Conservation (phyloP, 2,888 invertebrate genomes). For the Salpingus planirostris region DNA sequence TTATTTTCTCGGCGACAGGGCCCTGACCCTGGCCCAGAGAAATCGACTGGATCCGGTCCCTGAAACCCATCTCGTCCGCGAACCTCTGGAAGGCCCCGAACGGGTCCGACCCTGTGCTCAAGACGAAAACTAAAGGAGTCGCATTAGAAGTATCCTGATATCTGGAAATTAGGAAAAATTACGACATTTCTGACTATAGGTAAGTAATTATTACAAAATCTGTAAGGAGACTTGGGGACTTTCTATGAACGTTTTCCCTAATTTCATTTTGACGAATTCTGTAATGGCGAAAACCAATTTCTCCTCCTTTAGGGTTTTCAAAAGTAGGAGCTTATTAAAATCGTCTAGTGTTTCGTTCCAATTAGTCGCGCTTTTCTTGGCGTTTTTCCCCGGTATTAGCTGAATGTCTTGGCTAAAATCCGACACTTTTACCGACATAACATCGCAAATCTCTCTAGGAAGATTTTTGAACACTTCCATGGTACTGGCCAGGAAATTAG, state of each 20-base stretch:
- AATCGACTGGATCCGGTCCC: conserved; percentile 65
- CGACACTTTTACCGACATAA: conserved; percentile 52
- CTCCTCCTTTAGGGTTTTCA: conserved; percentile 70
- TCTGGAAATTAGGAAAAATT: conserved; percentile 41
- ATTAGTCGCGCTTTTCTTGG: conserved; percentile 24
- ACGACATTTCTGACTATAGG: too few species aligned
- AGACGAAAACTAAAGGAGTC: conserved; percentile 76
- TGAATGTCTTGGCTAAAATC: conserved; percentile 43
- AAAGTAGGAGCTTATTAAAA: conserved; percentile 74
- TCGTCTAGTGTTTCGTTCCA: conserved; percentile 58
- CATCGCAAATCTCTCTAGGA: conserved; percentile 45
- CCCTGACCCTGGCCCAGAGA: conserved; percentile 91
- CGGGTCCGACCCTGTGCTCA: conserved; percentile 85
- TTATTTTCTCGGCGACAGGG: conserved; percentile 73
- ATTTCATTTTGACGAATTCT: conserved; percentile 65
- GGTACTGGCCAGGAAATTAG: conserved; percentile 52
- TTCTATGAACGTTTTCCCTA: conserved; percentile 75
- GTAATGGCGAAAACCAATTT: conserved; percentile 74
- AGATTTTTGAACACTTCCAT: conserved; percentile 50
- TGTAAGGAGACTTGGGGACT: conserved; percentile 66
- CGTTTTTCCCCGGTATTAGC: background rate
- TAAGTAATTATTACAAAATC: conserved; percentile 53
- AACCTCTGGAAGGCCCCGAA: conserved; percentile 75
- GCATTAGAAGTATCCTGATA: conserved; percentile 61
- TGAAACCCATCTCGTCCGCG: conserved; percentile 64